Base-by-base conservation (phyloP, 2,888 invertebrate species). In the Caradrina clavipalpis region DNA sequence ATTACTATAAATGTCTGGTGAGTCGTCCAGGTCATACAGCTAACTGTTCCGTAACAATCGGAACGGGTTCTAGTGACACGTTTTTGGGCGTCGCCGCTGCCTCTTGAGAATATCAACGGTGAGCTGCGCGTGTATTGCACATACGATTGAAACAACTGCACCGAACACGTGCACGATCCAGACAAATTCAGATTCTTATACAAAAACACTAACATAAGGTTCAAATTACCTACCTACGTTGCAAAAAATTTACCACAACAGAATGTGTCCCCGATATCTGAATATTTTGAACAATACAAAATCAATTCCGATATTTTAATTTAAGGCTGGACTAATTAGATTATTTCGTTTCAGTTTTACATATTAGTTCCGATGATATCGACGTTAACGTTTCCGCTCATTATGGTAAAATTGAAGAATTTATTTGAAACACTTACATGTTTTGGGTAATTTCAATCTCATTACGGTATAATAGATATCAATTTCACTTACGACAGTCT, bases 401-500 rank as follows among this genome's bases (percentile, higher is more conserved):
- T 78, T 74, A 74, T 7, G 17, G 50, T 26, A 47, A 26, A 54
- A 56, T 45, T 1, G 60, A 71, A 63, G 22, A 59, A 59, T 51
- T 53, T 51, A 39, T 64, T 63, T 54, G 49, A 22, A 21, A 63
- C 8, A 21, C 42, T 58, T n/a, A 45, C 22, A 45, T 10, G 22
- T 62, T 59, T 66, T 49, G 17, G 10, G n/a, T 21, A 13, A 65
- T 56, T 58, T 55, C 10, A 22, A 39, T 54, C 15, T 50, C n/a
- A 57, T 63, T 60, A 57, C 13, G 26, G 10, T 75, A 57, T 67
- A 77, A 72, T 51, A 72, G 54, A 49, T 76, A 69, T 63, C 55
- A 76, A 82, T 67, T 67, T 73, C 56, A 90, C 92, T 92, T 88
- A 93, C 92, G 86, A 77, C 93, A 93, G 31, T 89, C 83, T 51